These are phyloP conservation scores for Erethizon dorsatum DNA, from an alignment of 2,797 vertebrate genomes.

Conservation along the genomic window DNA sequence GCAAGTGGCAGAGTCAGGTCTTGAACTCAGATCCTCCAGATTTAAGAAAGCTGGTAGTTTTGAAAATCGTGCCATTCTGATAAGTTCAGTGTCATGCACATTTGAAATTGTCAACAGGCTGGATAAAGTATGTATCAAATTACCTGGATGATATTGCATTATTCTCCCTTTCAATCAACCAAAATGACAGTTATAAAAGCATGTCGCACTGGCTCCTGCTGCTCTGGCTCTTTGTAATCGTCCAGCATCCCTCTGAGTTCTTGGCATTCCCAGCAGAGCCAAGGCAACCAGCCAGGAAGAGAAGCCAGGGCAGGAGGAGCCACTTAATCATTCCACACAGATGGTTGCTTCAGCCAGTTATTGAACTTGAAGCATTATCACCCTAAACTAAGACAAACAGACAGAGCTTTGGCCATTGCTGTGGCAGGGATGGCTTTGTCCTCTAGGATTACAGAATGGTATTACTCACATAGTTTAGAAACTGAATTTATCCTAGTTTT, in stretches of 20 bases:
- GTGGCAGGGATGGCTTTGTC: neutral
- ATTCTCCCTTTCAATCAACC: slow-evolving; percentile 64
- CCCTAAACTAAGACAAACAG: slow-evolving; percentile 56
- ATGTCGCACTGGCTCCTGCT: slow-evolving; percentile 20
- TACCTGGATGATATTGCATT: slow-evolving; percentile 23
- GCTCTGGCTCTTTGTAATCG: slow-evolving; percentile 26
- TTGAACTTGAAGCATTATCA: slow-evolving; percentile 51
- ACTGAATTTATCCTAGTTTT: neutral
- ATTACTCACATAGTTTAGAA: slow-evolving; percentile 49
- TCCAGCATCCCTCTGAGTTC: neutral
- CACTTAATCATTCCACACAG: slow-evolving; percentile 41
- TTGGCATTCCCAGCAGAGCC: slow-evolving; percentile 58
- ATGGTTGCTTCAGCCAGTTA: slow-evolving; percentile 48
- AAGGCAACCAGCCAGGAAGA: slow-evolving; percentile 48
- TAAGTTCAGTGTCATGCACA: neutral
- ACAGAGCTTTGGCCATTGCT: neutral
- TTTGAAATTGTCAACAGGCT: slow-evolving; percentile 34
- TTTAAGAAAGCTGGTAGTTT: slow-evolving; percentile 18
- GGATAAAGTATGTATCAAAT: slow-evolving; percentile 37
- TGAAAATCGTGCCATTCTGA: neutral
- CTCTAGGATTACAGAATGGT: slow-evolving; percentile 46
- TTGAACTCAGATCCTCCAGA: neutral
- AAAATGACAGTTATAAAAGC: slow-evolving; percentile 73
- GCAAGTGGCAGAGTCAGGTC: neutral
- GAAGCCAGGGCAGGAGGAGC: neutral